These are phyloP conservation scores for Nylanderia fulva DNA, from an alignment of 1,140 invertebrate species.

Conservation along the genomic window DNA sequence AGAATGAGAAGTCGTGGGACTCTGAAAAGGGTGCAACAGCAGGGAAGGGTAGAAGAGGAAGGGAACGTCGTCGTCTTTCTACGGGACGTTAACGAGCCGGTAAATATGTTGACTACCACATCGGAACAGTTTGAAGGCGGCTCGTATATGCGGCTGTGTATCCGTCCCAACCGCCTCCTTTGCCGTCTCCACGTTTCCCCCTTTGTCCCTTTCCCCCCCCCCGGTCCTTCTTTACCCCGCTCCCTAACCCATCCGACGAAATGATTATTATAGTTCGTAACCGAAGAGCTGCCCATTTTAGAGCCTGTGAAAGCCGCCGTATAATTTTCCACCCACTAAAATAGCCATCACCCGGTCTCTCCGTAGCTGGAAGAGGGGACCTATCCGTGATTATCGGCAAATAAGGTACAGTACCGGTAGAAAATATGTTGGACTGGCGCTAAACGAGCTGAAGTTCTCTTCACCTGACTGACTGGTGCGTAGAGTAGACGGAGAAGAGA, in stretches of 20 bases:
- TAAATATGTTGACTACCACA: slow-evolving; percentile 86
- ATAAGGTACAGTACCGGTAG: slow-evolving; percentile 84
- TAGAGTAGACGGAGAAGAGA: neutral
- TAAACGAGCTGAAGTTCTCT: slow-evolving; percentile 22
- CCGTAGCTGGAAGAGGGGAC: slow-evolving; percentile 64
- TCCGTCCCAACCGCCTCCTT: slow-evolving; percentile 47
- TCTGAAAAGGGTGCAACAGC: slow-evolving; percentile 43
- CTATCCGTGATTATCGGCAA: slow-evolving; percentile 85
- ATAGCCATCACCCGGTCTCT: slow-evolving; percentile 84
- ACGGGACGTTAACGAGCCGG: slow-evolving; percentile 86
- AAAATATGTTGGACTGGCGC: slow-evolving; percentile 71
- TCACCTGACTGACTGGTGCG: neutral
- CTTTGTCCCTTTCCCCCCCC: neutral
- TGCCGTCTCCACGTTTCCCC: slow-evolving; percentile 32
- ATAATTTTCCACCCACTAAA: slow-evolving; percentile 87
- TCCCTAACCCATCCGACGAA: slow-evolving; percentile 80
- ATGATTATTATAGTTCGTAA: slow-evolving; percentile 87
- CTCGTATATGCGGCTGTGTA: slow-evolving; percentile 64
- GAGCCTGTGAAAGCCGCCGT: slow-evolving; percentile 85
- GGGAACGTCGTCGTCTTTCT: slow-evolving; percentile 75
- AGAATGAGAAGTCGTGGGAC: slow-evolving; percentile 64
- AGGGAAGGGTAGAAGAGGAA: slow-evolving; percentile 22
- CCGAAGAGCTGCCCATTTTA: slow-evolving; percentile 86
- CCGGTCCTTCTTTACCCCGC: slow-evolving; percentile 19
- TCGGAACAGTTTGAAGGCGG: slow-evolving; percentile 74